phyloP scores from a whole-genome alignment of 2,797 vertebrate species.

The Champsocephalus gunnari region DNA sequence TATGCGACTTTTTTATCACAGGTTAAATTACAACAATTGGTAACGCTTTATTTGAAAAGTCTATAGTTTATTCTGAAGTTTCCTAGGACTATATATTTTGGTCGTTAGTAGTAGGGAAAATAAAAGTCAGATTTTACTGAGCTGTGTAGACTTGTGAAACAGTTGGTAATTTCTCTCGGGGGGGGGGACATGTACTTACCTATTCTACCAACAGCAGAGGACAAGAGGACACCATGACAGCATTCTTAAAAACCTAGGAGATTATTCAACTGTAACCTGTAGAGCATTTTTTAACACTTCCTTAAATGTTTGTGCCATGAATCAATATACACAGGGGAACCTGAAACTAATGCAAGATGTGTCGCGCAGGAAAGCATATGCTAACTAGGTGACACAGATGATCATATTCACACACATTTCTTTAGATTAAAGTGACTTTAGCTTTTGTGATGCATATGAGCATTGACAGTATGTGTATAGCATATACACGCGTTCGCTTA shows the following conservation, averaged over 20 bases:
- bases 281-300: neutral
- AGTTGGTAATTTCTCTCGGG: neutral
- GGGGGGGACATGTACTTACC: no score
- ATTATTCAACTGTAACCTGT: neutral
- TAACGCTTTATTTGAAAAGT: neutral
- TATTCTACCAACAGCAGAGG: neutral
- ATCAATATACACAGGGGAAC: neutral
- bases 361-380: neutral
- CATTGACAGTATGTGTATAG: neutral
- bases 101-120: neutral
- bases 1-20: neutral
- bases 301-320: neutral
- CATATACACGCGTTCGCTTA: neutral
- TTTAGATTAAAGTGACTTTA: neutral
- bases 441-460: conserved; percentile 15
- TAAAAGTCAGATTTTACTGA: neutral
- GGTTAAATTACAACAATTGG: neutral
- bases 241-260: neutral
- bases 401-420: conserved; percentile 8
- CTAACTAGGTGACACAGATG: neutral
- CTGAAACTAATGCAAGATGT: no score
- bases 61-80: neutral
- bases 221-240: neutral
- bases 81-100: neutral
- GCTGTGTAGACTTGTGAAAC: neutral